Evolutionary conservation across 1,140 invertebrate genomes (phyloP).

Genomic region (Scaptomyza hsui): DNA sequence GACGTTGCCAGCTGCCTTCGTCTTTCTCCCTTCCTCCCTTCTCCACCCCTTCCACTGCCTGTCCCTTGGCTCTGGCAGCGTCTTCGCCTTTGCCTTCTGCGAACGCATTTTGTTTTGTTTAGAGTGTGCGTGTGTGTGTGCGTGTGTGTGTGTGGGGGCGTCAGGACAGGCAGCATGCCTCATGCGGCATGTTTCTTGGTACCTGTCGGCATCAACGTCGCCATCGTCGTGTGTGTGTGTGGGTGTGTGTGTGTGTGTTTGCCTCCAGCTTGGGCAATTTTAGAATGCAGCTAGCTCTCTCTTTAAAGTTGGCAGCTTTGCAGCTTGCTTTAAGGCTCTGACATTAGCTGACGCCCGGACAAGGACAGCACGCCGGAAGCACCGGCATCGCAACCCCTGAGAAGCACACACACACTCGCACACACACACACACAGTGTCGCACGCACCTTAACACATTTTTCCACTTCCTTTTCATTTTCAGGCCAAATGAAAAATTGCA

Average conservation of each 20-base stretch:
- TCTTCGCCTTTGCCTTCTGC: conserved; percentile 55
- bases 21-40: neutral
- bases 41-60: neutral
- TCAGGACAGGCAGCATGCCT: conserved; percentile 31
- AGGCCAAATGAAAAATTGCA: conserved; percentile 83
- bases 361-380: conserved; percentile 46
- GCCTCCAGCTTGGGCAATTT: conserved; percentile 5
- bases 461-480: conserved; percentile 80
- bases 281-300: conserved; percentile 54
- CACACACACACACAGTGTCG: conserved; percentile 20
- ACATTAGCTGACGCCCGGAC: conserved; percentile 24
- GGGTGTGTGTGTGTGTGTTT: neutral
- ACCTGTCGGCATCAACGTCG: conserved; percentile 26
- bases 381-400: conserved; percentile 24
- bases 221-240: neutral
- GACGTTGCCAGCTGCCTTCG: conserved; percentile 69
- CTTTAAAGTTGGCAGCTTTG: conserved; percentile 40
- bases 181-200: conserved; percentile 64
- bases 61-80: neutral
- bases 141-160: conserved; percentile 22
- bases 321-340: conserved; percentile 40
- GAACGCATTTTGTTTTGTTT: conserved; percentile 81
- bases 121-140: conserved; percentile 44
- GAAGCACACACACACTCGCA: conserved; percentile 38
- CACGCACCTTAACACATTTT: conserved; percentile 79